Conservation (phyloP, 2,113 vertebrate genomes). For the Anser cygnoides region DNA sequence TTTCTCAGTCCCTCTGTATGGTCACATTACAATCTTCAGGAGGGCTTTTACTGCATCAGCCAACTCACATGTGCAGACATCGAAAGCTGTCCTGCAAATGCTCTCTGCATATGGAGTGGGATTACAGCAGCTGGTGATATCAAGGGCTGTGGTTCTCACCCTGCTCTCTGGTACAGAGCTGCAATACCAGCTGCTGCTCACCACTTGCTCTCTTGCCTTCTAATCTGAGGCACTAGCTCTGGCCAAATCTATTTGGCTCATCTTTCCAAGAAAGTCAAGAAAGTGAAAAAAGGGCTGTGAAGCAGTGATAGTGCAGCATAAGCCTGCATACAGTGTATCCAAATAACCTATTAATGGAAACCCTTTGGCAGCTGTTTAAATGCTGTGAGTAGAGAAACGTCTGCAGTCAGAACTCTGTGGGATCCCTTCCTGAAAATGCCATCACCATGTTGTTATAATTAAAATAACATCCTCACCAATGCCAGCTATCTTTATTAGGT, state of each 20-base stretch:
- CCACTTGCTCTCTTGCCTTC: background rate
- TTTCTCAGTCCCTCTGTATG: background rate
- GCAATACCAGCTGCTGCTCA: background rate
- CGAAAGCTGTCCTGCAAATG: background rate
- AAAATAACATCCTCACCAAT: slow-evolving; percentile 54
- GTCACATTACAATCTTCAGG: background rate
- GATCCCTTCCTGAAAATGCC: slow-evolving; percentile 58
- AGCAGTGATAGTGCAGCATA: slow-evolving; percentile 14
- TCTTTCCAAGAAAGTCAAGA: background rate
- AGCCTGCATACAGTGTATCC: slow-evolving; percentile 17
- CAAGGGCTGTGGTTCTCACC: background rate
- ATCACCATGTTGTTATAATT: slow-evolving; percentile 47
- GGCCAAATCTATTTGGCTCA: background rate
- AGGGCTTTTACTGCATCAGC: background rate
- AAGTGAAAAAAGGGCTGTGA: slow-evolving; percentile 34
- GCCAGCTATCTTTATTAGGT: slow-evolving; percentile 52
- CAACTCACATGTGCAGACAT: rapidly evolving
- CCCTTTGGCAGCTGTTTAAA: slow-evolving; percentile 59
- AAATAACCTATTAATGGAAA: slow-evolving; percentile 54
- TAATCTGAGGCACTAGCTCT: background rate
- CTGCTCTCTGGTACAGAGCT: background rate
- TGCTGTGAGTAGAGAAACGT: slow-evolving; percentile 36
- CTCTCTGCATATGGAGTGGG: background rate
- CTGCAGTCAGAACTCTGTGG: slow-evolving; percentile 48
- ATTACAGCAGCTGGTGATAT: background rate